Evolutionary conservation across 1,140 invertebrate species (phyloP).

Genomic region (Cydia amplana): DNA sequence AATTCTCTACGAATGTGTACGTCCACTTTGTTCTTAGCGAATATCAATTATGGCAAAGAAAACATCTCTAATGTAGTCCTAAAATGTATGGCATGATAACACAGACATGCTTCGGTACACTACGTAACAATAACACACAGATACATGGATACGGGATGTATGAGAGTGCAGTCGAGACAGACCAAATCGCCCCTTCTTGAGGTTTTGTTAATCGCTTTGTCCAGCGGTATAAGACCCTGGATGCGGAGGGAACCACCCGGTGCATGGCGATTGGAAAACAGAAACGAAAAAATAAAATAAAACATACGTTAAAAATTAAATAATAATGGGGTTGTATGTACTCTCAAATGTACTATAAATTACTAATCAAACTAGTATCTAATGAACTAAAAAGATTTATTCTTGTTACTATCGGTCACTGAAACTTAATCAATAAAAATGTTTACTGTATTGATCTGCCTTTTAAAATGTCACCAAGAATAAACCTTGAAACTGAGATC

Average conservation of each 20-base stretch:
- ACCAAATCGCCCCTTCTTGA: conserved; percentile 73
- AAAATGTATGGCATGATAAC: conserved; percentile 49
- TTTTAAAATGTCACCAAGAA: conserved; percentile 52
- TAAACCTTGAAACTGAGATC: conserved; percentile 66
- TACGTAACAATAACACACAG: conserved; percentile 69
- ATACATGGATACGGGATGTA: conserved; percentile 63
- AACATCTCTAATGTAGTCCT: conserved; percentile 26
- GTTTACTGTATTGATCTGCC: conserved; percentile 11
- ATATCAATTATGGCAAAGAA: conserved; percentile 29
- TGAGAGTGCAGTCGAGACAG: conserved; percentile 72
- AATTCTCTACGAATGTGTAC: not conserved
- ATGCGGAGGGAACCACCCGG: conserved; percentile 56
- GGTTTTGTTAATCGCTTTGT: conserved; percentile 76
- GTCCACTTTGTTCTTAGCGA: conserved; percentile 22
- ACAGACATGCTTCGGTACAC: conserved; percentile 69
- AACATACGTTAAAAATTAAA: conserved; percentile 50
- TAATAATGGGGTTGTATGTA: conserved; percentile 55
- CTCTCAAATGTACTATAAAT: conserved; percentile 58
- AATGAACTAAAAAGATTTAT: conserved; percentile 71
- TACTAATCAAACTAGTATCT: conserved; percentile 70
- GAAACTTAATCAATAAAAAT: not conserved
- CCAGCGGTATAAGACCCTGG: conserved; percentile 75
- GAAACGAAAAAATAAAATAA: conserved; percentile 62
- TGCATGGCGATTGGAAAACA: conserved; percentile 63
- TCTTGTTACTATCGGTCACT: conserved; percentile 50